phyloP scores from a whole-genome alignment of 2,888 invertebrate species.

The Unio delphinus region DNA sequence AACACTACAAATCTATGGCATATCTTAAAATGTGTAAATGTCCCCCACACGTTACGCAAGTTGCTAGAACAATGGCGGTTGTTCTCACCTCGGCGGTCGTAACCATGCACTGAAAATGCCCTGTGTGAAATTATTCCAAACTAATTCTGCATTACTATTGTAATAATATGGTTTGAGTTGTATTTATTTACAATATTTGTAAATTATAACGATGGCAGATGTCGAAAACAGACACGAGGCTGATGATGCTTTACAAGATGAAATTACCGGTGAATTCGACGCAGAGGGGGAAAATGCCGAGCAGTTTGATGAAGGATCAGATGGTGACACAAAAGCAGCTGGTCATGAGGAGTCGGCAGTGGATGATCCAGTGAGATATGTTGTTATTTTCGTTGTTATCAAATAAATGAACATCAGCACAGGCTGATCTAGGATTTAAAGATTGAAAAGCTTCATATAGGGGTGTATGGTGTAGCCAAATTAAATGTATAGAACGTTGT shows the following conservation, averaged over 20 bases:
- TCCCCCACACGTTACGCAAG: no score
- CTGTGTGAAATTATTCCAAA: no score
- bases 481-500: no score
- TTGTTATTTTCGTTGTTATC: neutral
- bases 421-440: no score
- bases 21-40: no score
- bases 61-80: no score
- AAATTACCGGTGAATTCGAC: slow-evolving; percentile 39
- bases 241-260: slow-evolving; percentile 26
- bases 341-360: slow-evolving; percentile 40
- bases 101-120: no score
- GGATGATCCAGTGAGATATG: slow-evolving; percentile 52
- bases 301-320: slow-evolving; percentile 33
- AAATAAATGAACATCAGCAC: neutral
- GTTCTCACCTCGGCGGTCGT: no score
- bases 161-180: neutral
- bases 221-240: slow-evolving; percentile 34
- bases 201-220: slow-evolving; percentile 23
- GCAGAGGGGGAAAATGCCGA: slow-evolving; percentile 29
- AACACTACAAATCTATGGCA: no score
- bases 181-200: neutral
- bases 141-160: neutral
- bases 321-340: slow-evolving; percentile 31
- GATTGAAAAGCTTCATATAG: no score
- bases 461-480: no score